Percentiles rank a stretch among this genome's conserved stretches.
Conservation (phyloP, 2,113 vertebrate genomes). For the Anguilla japonica region DNA sequence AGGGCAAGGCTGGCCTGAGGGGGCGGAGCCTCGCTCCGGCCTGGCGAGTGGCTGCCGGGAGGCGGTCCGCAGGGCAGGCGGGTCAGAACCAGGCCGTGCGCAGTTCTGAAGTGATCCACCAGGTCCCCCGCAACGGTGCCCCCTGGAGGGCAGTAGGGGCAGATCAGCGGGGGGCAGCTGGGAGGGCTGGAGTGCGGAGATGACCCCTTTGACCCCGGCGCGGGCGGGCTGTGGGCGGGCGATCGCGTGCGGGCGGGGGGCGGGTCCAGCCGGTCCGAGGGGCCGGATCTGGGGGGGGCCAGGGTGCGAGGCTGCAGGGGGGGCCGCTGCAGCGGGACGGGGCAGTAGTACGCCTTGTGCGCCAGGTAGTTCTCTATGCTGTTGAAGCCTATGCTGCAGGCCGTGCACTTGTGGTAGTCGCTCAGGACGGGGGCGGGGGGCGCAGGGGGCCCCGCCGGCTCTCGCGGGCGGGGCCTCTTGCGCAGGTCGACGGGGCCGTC, state of each 20-base stretch:
- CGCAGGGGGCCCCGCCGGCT: constrained; percentile 37
- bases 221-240: constrained; percentile 54
- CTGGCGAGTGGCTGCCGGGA: constrained; percentile 47
- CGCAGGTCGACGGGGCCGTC: constrained; percentile 90
- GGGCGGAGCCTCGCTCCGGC: constrained; percentile 54
- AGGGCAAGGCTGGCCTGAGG: constrained; percentile 48
- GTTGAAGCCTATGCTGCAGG: constrained; percentile 94
- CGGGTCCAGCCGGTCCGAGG: constrained; percentile 52
- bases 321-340: constrained; percentile 76
- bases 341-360: constrained; percentile 93
- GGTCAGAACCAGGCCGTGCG: constrained; percentile 78
- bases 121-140: constrained; percentile 76
- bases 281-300: constrained; percentile 63
- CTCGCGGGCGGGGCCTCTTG: constrained; percentile 80
- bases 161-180: constrained; percentile 58
- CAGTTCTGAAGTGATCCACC: constrained; percentile 82
- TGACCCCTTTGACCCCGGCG: constrained; percentile 40
- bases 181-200: constrained; percentile 50
- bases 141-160: constrained; percentile 86
- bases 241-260: constrained; percentile 48
- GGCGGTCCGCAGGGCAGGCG: constrained; percentile 60
- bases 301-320: constrained; percentile 75
- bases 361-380: constrained; percentile 91
- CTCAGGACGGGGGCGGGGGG: constrained; percentile 72
- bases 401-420: constrained; percentile 94